Percentiles rank a stretch among this genome's conserved stretches.
Conservation (phyloP, 2,113 vertebrate species). For the Chauna torquata region DNA sequence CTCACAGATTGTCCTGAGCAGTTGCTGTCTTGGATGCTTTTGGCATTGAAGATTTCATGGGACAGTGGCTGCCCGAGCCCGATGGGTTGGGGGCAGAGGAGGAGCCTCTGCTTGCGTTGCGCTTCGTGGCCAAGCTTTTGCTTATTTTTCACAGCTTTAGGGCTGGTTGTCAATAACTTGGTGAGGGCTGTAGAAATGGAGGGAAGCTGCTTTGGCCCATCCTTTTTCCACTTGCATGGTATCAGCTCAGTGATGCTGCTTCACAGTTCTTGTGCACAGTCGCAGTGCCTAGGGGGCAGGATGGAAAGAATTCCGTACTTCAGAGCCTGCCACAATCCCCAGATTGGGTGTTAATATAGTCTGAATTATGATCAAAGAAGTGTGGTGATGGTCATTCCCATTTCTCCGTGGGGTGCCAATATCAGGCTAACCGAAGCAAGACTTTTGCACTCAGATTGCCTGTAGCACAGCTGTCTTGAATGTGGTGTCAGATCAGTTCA, state of each 20-base stretch:
- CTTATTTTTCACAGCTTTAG: not conserved
- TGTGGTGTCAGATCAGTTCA: accelerated
- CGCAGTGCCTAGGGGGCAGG: not conserved
- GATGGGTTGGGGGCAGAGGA: not conserved
- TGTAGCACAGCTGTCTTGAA: accelerated
- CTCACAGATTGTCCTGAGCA: accelerated
- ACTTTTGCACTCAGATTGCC: accelerated
- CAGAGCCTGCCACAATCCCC: not conserved
- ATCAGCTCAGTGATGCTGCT: no score
- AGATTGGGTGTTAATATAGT: accelerated
- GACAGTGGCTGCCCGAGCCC: not conserved
- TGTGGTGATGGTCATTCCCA: accelerated
- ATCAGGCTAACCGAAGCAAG: not conserved
- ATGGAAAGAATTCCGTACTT: not conserved
- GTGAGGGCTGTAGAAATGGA: no score
- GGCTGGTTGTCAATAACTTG: not conserved
- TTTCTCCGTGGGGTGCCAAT: not conserved
- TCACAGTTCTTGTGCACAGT: no score
- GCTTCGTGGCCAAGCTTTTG: accelerated
- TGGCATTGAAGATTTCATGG: not conserved
- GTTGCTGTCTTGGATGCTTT: not conserved
- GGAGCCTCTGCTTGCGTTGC: accelerated
- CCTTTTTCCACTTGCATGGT: accelerated
- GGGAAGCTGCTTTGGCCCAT: no score
- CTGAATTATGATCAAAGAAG: accelerated